Evolutionary conservation across 2,113 vertebrate genomes (phyloP).

Genomic region (Herpailurus yagouaroundi): DNA sequence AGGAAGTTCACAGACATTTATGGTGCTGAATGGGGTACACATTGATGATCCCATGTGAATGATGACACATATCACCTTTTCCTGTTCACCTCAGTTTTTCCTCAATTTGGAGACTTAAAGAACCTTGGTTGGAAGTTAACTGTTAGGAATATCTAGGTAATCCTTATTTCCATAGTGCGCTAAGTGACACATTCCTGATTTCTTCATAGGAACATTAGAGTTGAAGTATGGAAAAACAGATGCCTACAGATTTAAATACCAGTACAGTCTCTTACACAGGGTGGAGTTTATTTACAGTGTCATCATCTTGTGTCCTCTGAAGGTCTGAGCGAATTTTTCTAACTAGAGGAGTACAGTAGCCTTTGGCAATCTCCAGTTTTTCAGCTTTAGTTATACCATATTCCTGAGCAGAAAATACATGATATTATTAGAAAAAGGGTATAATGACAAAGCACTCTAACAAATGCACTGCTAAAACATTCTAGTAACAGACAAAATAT

Average conservation of each 20-base stretch:
- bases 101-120: neutral
- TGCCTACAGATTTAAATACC: neutral
- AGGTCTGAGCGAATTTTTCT: constrained; percentile 95
- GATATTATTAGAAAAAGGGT: constrained; percentile 49
- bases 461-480: constrained; percentile 31
- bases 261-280: constrained; percentile 88
- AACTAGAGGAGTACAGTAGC: constrained; percentile 93
- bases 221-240: neutral
- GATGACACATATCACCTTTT: neutral
- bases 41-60: neutral
- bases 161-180: neutral
- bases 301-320: constrained; percentile 95
- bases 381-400: constrained; percentile 93
- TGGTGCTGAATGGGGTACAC: neutral
- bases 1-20: neutral
- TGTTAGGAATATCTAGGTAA: neutral
- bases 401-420: constrained; percentile 86
- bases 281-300: constrained; percentile 95
- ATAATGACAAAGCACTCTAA: constrained; percentile 18
- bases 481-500: neutral
- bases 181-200: constrained; percentile 16
- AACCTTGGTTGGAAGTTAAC: neutral
- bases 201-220: neutral
- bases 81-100: neutral
- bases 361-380: constrained; percentile 94